phyloP scores from a whole-genome alignment of 2,113 vertebrate genomes.

The Ochotona curzoniae region DNA sequence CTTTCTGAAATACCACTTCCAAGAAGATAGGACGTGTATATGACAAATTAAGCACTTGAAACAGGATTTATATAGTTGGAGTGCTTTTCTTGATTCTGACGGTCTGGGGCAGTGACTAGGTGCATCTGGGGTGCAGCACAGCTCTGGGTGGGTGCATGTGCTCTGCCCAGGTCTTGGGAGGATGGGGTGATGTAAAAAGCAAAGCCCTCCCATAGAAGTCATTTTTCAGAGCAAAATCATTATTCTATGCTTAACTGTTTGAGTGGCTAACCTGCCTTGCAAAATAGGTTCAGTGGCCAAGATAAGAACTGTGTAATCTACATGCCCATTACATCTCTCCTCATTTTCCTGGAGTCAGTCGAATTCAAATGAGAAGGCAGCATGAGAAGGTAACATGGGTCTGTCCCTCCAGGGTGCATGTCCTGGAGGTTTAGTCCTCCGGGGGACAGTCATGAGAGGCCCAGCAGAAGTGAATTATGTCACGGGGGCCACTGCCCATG shows the following conservation, averaged over 20 bases:
- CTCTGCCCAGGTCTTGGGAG: not conserved
- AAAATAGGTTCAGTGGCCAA: slow-evolving; percentile 54
- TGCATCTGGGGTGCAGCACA: not conserved
- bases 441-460: no score
- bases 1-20: slow-evolving; percentile 52
- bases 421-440: no score
- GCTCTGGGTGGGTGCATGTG: fast-evolving
- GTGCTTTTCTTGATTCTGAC: not conserved
- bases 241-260: slow-evolving; percentile 49
- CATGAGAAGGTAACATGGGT: not conserved
- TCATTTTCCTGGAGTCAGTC: not conserved
- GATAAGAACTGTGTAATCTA: slow-evolving; percentile 56
- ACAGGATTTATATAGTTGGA: not conserved
- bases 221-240: slow-evolving; percentile 61
- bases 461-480: no score
- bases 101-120: not conserved
- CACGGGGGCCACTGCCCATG: no score
- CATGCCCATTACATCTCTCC: not conserved
- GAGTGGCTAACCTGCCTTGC: slow-evolving; percentile 66
- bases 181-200: not conserved
- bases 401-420: no score
- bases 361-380: not conserved
- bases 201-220: not conserved
- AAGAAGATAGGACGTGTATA: slow-evolving; percentile 28
- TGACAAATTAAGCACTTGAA: not conserved